phyloP scores from a whole-genome alignment of 2,797 vertebrate species.

The Acipenser transmontanus region DNA sequence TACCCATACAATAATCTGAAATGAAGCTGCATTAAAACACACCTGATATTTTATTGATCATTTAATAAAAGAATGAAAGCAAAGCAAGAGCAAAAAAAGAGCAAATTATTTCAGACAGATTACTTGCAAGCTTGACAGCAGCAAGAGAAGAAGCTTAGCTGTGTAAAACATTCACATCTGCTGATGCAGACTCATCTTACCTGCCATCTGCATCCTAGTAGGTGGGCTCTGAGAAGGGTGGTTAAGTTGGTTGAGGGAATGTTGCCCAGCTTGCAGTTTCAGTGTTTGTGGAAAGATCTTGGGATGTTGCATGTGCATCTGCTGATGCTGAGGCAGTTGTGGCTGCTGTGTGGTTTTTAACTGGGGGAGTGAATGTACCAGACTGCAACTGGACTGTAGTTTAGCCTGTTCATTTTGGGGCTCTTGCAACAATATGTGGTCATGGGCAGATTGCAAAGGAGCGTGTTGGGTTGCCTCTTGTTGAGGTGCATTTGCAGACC shows the following conservation, averaged over 20 bases:
- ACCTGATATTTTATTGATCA: background rate
- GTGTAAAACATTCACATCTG: too few relatives aligned
- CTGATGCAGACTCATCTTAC: constrained; percentile 26
- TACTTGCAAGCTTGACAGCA: background rate
- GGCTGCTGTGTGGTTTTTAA: background rate
- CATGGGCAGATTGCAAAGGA: background rate
- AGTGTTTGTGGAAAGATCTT: constrained; percentile 18
- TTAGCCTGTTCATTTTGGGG: background rate
- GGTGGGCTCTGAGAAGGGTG: constrained; percentile 17
- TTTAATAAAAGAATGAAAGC: background rate
- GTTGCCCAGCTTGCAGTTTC: constrained; percentile 13
- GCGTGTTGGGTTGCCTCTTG: background rate
- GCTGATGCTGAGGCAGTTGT: constrained; percentile 12
- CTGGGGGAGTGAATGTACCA: background rate
- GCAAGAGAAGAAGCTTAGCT: too few relatives aligned
- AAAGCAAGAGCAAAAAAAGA: background rate
- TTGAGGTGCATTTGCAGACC: background rate
- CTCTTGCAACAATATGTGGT: background rate
- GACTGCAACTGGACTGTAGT: constrained; percentile 1
- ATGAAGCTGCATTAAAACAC: background rate
- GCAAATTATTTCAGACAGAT: background rate
- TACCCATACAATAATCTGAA: too few relatives aligned
- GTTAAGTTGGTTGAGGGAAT: constrained; percentile 7
- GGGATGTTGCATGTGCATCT: constrained; percentile 11
- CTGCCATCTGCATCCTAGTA: constrained; percentile 28